These are phyloP conservation scores for Alcedo atthis DNA, from an alignment of 2,797 vertebrate genomes.

Conservation along the genomic window DNA sequence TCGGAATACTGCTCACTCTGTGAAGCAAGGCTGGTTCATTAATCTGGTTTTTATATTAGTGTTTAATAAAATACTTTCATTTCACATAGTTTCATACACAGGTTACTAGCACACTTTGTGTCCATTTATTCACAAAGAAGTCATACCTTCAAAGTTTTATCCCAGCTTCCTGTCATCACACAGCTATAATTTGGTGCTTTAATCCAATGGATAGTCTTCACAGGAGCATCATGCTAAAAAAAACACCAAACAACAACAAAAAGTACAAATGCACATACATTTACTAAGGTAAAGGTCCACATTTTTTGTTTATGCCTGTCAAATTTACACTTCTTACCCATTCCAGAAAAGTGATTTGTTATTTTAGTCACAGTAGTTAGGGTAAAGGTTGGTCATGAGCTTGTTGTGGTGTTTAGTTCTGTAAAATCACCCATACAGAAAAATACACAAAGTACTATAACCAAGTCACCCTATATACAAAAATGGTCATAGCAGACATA, in stretches of 20 bases:
- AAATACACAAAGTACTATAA: neutral
- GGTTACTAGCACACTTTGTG: neutral
- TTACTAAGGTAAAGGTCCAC: neutral
- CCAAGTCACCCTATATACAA: neutral
- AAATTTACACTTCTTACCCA: neutral
- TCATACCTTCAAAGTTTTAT: conserved; percentile 95
- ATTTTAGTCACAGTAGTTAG: neutral
- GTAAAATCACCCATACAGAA: neutral
- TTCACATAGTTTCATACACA: neutral
- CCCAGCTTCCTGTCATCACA: conserved; percentile 98
- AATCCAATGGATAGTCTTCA: conserved; percentile 97
- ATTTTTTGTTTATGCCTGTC: neutral
- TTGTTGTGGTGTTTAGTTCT: neutral
- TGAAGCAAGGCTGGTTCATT: neutral
- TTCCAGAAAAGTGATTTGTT: neutral
- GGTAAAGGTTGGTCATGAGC: neutral
- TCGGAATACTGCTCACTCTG: neutral
- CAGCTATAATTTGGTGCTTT: conserved; percentile 99
- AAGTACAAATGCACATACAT: neutral
- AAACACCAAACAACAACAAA: neutral
- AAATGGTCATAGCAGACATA: neutral
- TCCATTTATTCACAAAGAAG: neutral
- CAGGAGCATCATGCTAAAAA: conserved; percentile 92
- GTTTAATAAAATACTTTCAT: neutral
- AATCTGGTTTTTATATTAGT: neutral